These are phyloP conservation scores for Collichthys lucidus DNA, from an alignment of 2,113 vertebrate genomes.

Conservation along the genomic window DNA sequence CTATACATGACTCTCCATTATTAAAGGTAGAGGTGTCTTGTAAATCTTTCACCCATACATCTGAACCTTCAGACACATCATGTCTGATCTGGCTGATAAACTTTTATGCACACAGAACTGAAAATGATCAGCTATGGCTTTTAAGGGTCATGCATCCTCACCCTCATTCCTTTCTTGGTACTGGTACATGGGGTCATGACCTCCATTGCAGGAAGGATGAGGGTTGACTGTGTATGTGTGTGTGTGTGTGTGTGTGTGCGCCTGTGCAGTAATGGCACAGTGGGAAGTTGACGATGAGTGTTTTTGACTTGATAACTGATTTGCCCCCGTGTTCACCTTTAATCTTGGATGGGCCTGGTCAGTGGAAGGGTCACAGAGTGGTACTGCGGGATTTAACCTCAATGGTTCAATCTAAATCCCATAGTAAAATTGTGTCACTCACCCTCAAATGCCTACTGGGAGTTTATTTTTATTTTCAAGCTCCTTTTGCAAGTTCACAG, in stretches of 20 bases:
- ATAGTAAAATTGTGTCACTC: conserved; percentile 72
- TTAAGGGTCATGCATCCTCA: conserved; percentile 65
- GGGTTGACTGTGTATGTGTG: conserved; percentile 47
- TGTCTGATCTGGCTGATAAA: conserved; percentile 2
- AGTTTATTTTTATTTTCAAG: conserved; percentile 49
- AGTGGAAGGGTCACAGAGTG: conserved; percentile 74
- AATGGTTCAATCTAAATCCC: conserved; percentile 75
- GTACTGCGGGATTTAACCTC: conserved; percentile 76
- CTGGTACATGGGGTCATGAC: conserved; percentile 74
- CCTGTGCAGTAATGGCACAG: conserved; percentile 70
- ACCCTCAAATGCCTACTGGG: conserved; percentile 54
- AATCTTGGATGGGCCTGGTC: conserved; percentile 76
- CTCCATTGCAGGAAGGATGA: conserved; percentile 71
- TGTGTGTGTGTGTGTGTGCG: conserved; percentile 15
- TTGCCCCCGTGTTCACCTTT: conserved; percentile 84
- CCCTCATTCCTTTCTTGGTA: conserved; percentile 67
- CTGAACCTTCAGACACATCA: background rate
- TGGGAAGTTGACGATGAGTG: conserved; percentile 78
- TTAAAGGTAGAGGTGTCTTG: background rate
- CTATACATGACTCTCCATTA: background rate
- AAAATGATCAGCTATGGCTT: conserved; percentile 63
- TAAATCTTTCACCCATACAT: background rate
- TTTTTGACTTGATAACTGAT: conserved; percentile 83
- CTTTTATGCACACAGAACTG: conserved; percentile 43
- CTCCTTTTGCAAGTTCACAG: background rate